A percentile compares a stretch with the other conserved stretches of the same genome.
Evolutionary conservation across 2,113 vertebrate genomes (phyloP).

Genomic region (Apeltes quadracus): DNA sequence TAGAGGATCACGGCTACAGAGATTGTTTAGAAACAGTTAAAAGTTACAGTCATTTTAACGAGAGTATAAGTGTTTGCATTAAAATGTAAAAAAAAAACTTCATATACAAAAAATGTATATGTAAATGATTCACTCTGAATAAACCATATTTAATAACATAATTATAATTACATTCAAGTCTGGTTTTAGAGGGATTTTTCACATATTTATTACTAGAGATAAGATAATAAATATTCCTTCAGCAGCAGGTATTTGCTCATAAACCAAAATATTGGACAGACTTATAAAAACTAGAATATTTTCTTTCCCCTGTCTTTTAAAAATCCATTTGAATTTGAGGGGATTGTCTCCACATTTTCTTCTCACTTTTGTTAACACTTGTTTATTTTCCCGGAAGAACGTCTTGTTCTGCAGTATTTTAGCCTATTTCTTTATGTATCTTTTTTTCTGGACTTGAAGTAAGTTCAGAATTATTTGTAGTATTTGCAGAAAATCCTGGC

Average conservation of each 20-base stretch:
- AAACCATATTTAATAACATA: neutral
- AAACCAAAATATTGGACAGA: neutral
- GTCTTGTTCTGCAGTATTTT: neutral
- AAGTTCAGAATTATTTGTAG: too few relatives aligned
- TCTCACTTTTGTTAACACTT: neutral
- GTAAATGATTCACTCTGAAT: too few relatives aligned
- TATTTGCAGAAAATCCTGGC: slow-evolving; percentile 29
- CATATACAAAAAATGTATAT: too few relatives aligned
- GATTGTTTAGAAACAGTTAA: too few relatives aligned
- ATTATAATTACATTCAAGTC: too few relatives aligned
- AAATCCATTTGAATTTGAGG: neutral
- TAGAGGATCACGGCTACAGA: too few relatives aligned
- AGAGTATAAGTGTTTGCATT: too few relatives aligned
- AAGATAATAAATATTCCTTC: neutral
- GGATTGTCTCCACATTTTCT: neutral
- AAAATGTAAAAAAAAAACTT: too few relatives aligned
- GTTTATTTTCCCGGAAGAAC: neutral
- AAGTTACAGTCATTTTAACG: too few relatives aligned
- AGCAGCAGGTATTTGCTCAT: neutral
- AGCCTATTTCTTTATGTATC: neutral
- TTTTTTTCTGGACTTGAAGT: neutral
- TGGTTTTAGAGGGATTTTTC: neutral
- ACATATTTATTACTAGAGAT: neutral
- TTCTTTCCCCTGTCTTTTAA: neutral
- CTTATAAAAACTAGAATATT: neutral